Base-by-base conservation (phyloP, 2,797 vertebrate genomes). In the Microhierax caerulescens region DNA sequence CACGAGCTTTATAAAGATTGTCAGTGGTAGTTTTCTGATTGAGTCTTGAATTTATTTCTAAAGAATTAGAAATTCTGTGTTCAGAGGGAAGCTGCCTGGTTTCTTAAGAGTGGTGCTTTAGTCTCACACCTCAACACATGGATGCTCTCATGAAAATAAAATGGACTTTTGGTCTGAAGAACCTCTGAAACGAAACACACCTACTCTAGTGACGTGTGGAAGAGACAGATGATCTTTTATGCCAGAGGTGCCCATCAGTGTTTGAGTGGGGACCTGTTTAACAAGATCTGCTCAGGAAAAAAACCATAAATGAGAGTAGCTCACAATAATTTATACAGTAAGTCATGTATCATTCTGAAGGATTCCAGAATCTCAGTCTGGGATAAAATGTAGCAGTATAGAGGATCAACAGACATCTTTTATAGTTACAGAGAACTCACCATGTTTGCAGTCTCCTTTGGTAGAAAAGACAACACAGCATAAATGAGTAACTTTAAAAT, bases 201-300 rank as follows among this genome's bases (percentile, higher is more conserved):
- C 48, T 75, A 84, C 22, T 64, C 48, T 65, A 86, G 56, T 19
- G 48, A 94, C 85, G 93, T 4, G 5, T 65, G 59, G 20, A 78
- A 90, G 53, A 93, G 73, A 88, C 16, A 94, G 50, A 72, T 80
- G 68, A 92, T 78, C 34, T 75, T 88, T 95, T 86, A 92, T 65
- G 39, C 34, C 90, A 88, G 88, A 96, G 85, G 45, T 84, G 65
- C 19, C 4, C 13, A 53, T 8, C 9, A 37, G 65, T 43, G 45
- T 60, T 84, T 92, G 85, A 78, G 45, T 28, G 36, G 21, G 22
- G 53, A 92, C 75, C 30, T 72, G 34, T 88, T 92, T 78, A 95
- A 90, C 61, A 86, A 95, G 76, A 88, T 61, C 28, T 75, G 53
- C 73, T 90, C 37, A 39, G 34, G 30, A n/a, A 79, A 75, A 93